phyloP scores from a whole-genome alignment of 2,113 vertebrate genomes.

The Craseonycteris thonglongyai region DNA sequence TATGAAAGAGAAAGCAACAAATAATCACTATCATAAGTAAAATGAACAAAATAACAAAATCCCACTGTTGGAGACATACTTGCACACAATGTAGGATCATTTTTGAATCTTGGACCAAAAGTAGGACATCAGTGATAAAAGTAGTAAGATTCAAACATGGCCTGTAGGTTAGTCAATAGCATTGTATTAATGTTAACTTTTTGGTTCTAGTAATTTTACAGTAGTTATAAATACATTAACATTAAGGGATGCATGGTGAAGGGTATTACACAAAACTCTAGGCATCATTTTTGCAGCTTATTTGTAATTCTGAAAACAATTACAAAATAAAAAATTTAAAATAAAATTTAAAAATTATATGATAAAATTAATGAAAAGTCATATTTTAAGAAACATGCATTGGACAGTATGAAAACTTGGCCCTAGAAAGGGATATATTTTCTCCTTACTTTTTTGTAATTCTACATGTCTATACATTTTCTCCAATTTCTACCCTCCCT shows the following conservation, averaged over 20 bases:
- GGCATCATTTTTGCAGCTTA: background rate
- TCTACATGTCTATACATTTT: background rate
- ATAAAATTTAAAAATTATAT: background rate
- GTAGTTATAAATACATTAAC: background rate
- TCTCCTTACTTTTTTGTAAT: background rate
- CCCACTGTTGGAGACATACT: background rate
- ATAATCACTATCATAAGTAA: background rate
- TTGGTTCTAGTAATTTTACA: background rate
- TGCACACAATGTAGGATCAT: background rate
- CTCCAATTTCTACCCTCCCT: background rate
- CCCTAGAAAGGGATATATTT: background rate
- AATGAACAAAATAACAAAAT: background rate
- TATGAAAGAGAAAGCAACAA: background rate
- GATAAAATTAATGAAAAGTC: background rate
- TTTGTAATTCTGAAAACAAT: background rate
- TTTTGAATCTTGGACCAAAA: background rate
- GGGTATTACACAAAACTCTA: rapidly evolving
- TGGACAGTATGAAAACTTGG: background rate
- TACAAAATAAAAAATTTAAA: background rate
- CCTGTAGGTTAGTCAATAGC: background rate
- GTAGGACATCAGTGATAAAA: background rate
- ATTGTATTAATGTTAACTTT: background rate
- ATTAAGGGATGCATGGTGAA: background rate
- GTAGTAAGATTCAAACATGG: background rate
- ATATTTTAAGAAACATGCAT: background rate